phyloP scores from a whole-genome alignment of 2,888 invertebrate genomes.

The Campoletis raptor region DNA sequence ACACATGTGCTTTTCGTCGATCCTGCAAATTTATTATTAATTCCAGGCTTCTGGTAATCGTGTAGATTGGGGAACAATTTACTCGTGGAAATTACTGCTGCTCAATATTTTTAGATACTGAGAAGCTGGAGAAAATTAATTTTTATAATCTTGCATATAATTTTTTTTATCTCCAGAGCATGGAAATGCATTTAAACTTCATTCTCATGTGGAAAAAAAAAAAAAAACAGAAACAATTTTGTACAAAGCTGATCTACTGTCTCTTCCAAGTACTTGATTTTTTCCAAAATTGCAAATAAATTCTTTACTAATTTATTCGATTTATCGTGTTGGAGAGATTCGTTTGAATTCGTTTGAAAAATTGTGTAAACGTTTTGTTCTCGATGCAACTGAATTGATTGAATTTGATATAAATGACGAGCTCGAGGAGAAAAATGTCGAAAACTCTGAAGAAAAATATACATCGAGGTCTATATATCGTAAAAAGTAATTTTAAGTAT shows the following conservation, averaged over 20 bases:
- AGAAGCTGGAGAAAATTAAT: too few relatives aligned
- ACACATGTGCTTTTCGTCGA: neutral
- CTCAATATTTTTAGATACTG: too few relatives aligned
- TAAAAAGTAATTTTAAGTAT: constrained; percentile 2
- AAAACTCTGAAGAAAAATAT: neutral
- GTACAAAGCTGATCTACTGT: too few relatives aligned
- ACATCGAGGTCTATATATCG: neutral
- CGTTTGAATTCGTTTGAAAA: neutral
- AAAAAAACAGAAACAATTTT: neutral
- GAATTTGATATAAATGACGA: neutral
- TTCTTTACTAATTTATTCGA: too few relatives aligned
- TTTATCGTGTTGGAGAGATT: too few relatives aligned
- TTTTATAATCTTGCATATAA: neutral
- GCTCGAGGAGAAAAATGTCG: neutral
- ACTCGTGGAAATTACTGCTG: too few relatives aligned
- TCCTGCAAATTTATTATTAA: neutral
- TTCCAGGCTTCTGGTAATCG: neutral
- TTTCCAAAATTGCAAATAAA: too few relatives aligned
- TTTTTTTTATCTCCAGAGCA: neutral
- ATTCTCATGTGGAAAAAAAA: too few relatives aligned
- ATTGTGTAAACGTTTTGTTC: neutral
- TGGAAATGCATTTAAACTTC: neutral
- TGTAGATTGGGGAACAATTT: neutral
- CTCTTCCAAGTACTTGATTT: too few relatives aligned
- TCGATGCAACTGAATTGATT: neutral